phyloP scores from a whole-genome alignment of 1,140 invertebrate genomes.

The Chlorops oryzae region DNA sequence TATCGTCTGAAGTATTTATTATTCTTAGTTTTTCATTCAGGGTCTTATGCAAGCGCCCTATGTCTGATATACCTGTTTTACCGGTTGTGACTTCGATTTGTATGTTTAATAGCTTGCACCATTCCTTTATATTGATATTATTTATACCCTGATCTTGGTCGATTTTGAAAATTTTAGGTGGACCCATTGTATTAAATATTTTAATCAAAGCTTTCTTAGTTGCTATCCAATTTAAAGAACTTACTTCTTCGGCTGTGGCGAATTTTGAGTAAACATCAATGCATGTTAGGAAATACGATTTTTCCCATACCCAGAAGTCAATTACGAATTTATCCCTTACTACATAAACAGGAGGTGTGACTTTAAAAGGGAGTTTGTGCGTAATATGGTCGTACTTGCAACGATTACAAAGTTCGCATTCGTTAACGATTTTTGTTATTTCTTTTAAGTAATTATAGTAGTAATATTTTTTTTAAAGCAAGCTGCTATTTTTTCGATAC shows the following conservation, averaged over 20 bases:
- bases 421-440: background rate
- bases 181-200: background rate
- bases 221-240: slow-evolving; percentile 1
- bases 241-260: background rate
- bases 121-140: slow-evolving; percentile 11
- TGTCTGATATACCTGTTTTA: slow-evolving; percentile 14
- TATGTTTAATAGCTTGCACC: slow-evolving; percentile 12
- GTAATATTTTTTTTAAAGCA: slow-evolving; percentile 5
- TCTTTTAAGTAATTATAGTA: slow-evolving; percentile 7
- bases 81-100: slow-evolving; percentile 11
- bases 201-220: slow-evolving; percentile 2
- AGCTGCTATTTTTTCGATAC: slow-evolving; percentile 5
- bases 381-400: slow-evolving; percentile 1
- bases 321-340: slow-evolving; percentile 1
- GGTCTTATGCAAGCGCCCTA: slow-evolving; percentile 13
- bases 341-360: background rate
- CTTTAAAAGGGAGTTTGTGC: background rate
- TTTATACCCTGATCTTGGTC: slow-evolving; percentile 12
- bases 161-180: slow-evolving; percentile 8
- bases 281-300: background rate
- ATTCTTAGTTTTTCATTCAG: slow-evolving; percentile 11
- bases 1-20: slow-evolving; percentile 13
- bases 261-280: slow-evolving; percentile 10
- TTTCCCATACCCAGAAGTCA: slow-evolving; percentile 1
- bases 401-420: background rate